Percentiles rank a stretch among this genome's conserved stretches.
Conservation (phyloP, 64 coral and sea anemone genomes). For the Astreopora myriophthalma region DNA sequence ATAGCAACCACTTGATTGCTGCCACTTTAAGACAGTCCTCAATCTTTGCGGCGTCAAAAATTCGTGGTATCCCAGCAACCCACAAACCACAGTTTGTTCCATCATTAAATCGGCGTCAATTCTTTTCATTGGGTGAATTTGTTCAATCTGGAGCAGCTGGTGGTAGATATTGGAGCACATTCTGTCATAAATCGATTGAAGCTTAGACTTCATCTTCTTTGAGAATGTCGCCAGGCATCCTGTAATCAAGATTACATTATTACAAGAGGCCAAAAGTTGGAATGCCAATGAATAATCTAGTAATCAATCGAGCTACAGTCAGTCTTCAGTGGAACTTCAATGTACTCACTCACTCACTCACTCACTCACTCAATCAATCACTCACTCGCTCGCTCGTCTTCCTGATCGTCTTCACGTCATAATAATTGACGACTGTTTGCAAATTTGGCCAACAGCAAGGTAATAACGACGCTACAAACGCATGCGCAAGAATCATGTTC, state of each 20-base stretch:
- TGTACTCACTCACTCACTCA: too few species aligned
- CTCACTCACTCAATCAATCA: too few species aligned
- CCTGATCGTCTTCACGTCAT: too few species aligned
- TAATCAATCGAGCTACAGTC: too few species aligned
- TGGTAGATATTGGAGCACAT: conserved; percentile 62
- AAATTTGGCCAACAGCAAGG: too few species aligned
- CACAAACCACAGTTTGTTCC: conserved; percentile 60
- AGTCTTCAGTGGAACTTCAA: too few species aligned
- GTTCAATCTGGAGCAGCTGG: conserved; percentile 37
- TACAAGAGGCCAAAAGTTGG: neutral
- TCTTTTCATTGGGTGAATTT: neutral
- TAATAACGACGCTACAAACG: too few species aligned
- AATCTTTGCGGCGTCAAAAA: conserved; percentile 35
- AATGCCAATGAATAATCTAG: too few species aligned
- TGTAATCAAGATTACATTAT: too few species aligned
- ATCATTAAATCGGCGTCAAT: conserved; percentile 47
- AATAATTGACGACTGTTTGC: too few species aligned
- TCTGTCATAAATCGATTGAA: neutral
- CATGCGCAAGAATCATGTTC: too few species aligned
- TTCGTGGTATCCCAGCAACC: conserved; percentile 50
- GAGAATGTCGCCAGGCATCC: neutral
- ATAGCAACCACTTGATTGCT: conserved; percentile 40
- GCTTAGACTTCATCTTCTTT: neutral
- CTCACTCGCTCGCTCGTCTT: too few species aligned
- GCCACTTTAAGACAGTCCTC: conserved; percentile 1